Base-by-base conservation (phyloP, 35 echinoderm and acorn worm species). In the Amphiura filiformis region DNA sequence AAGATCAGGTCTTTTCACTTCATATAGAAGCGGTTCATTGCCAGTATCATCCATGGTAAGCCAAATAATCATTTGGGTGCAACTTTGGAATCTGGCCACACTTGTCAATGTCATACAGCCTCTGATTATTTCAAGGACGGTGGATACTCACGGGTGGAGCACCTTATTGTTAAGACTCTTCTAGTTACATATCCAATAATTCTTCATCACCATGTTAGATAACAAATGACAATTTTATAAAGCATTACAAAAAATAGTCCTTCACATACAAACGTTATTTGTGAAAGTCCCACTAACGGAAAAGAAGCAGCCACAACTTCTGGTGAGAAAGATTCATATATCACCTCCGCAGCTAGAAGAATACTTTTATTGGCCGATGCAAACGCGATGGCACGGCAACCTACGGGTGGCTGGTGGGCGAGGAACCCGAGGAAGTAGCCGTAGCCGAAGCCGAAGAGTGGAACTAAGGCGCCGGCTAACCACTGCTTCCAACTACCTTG, bases 181-280 rank as follows among this genome's bases (percentile, higher is more conserved):
- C n/a, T n/a, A n/a, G n/a, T n/a, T n/a, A n/a, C n/a, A n/a, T n/a
- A n/a, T n/a, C n/a, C n/a, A n/a, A n/a, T n/a, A n/a, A n/a, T n/a
- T n/a, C n/a, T 52, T 52, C 7, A 52, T 70, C 26, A 70, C 61
- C 61, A 70, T 70, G 61, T 70, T n/a, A 70, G 61, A 70, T 70
- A 70, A n/a, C 61, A 70, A 26, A 70, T 11, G 15, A 70, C 61
- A 70, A 70, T 4, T 70, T 70, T 70, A 70, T 70, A 70, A 18
- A 70, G 28, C 15, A 70, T 26, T 3, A 70, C 61, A n/a, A 70
- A 18, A 70, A 70, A 70, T n/a, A 70, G 4, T 1, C 61, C 61
- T 70, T 70, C 61, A n/a, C 9, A 11, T 13, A 70, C 28, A 70
- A 70, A 70, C 28, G 26, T 70, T 11, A 70, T 11, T 70, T 70